phyloP scores from a whole-genome alignment of 2,113 vertebrate species.

The Anthoscopus minutus region DNA sequence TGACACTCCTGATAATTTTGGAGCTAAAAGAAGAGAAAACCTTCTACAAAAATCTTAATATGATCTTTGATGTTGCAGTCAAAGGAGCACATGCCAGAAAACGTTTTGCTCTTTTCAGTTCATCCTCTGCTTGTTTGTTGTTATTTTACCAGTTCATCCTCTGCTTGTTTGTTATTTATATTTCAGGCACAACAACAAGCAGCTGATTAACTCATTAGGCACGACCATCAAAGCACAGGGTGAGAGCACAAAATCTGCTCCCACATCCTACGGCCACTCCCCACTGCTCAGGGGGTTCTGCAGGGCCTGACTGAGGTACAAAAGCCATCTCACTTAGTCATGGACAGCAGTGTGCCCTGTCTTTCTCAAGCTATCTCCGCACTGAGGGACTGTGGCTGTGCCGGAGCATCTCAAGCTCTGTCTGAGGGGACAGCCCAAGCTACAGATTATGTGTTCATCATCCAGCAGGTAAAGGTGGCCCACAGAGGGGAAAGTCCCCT shows the following conservation, averaged over 20 bases:
- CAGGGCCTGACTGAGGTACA: neutral
- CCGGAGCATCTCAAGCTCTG: neutral
- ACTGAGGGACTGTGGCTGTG: rapidly evolving
- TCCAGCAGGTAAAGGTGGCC: neutral
- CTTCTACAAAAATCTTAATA: constrained; percentile 4
- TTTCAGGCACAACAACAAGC: constrained; percentile 6
- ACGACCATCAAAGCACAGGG: neutral
- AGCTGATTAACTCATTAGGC: constrained; percentile 35
- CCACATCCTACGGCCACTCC: neutral
- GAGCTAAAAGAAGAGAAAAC: neutral
- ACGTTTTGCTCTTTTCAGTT: constrained; percentile 5
- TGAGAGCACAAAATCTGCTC: neutral
- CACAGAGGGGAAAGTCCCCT: too few relatives aligned
- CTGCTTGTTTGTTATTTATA: constrained; percentile 33
- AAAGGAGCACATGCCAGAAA: constrained; percentile 32
- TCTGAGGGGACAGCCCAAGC: neutral
- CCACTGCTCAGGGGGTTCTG: neutral
- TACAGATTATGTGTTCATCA: neutral
- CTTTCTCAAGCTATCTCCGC: neutral
- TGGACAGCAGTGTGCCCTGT: neutral
- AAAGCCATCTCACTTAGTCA: rapidly evolving
- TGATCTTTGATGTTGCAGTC: constrained; percentile 44
- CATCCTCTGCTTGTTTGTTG: constrained; percentile 17
- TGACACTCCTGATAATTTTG: neutral
- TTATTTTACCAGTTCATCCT: constrained; percentile 11